Conservation (phyloP, 2,888 invertebrate genomes). For the Acronicta leporina region DNA sequence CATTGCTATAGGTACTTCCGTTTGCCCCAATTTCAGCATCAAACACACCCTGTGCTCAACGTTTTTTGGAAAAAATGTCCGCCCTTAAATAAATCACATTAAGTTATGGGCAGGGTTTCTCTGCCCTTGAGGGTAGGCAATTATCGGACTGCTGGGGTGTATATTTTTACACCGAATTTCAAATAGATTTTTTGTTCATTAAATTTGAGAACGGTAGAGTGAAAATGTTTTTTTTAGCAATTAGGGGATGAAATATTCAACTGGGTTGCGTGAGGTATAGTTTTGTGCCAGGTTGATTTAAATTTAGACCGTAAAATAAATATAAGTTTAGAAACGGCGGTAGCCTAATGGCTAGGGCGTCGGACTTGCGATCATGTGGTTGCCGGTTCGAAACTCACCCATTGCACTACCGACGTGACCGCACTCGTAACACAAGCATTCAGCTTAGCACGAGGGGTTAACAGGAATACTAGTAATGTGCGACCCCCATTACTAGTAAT, state of each 20-base stretch:
- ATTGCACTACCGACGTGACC: too few relatives aligned
- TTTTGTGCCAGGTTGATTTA: not conserved
- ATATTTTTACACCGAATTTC: conserved; percentile 56
- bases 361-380: too few relatives aligned
- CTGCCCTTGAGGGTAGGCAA: conserved; percentile 56
- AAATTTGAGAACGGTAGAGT: conserved; percentile 24
- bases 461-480: too few relatives aligned
- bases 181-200: conserved; percentile 48
- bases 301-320: too few relatives aligned
- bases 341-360: too few relatives aligned
- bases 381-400: too few relatives aligned
- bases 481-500: too few relatives aligned
- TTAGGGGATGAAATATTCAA: conserved; percentile 2
- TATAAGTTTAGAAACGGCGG: too few relatives aligned
- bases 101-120: conserved; percentile 54
- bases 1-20: conserved; percentile 8
- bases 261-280: not conserved
- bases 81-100: conserved; percentile 60
- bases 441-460: too few relatives aligned
- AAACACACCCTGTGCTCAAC: conserved; percentile 35
- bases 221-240: conserved; percentile 7
- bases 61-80: conserved; percentile 54
- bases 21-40: conserved; percentile 20
- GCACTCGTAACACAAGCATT: too few relatives aligned
- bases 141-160: conserved; percentile 50